Base-by-base conservation (phyloP, 2,797 vertebrate genomes). In the Alauda arvensis region DNA sequence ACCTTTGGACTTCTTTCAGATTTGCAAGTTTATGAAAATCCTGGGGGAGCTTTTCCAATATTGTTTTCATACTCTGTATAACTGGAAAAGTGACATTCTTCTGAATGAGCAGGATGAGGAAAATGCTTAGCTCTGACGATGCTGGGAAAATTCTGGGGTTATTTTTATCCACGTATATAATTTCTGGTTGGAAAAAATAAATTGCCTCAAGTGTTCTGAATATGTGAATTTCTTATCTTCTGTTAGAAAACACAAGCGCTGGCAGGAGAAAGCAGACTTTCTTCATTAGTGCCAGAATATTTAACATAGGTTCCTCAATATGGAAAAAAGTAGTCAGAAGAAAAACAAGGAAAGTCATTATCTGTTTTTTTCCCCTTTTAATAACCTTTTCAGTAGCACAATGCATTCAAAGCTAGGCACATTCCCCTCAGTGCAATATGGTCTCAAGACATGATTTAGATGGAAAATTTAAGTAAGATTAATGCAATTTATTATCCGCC, bases 401-500 rank as follows among this genome's bases (percentile, higher is more conserved):
- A 95, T 97, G 92, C 88, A 93, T 95, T 96, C 94, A 97, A 97
- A 96, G 91, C 92, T 87, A 95, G 93, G 95, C 93, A 95, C 91
- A 92, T 95, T 96, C 95, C 95, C 95, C 83, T 92, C 80, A 79
- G 91, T 94, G 94, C 96, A 96, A 97, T 95, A 96, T 57, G 85
- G 95, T 95, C 94, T 96, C 94, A 91, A 94, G 95, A 95, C 96
- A 96, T 97, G 97, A 97, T 97, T 97, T 97, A 97, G 96, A 97
- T 97, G 97, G 97, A 97, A 97, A 97, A 97, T 97, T 96, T 97
- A 97, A 97, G 97, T 98, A 99, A 98, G 98, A 99, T 99, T 98
- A 99, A 99, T 99, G 98, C 96, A 96, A 97, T 98, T 96, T 97
- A 98, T 98, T 98, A 97, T 98, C 98, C 98, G 95, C 98, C 98